phyloP scores from a whole-genome alignment of 2,797 vertebrate species.

The Alfaro cultratus region DNA sequence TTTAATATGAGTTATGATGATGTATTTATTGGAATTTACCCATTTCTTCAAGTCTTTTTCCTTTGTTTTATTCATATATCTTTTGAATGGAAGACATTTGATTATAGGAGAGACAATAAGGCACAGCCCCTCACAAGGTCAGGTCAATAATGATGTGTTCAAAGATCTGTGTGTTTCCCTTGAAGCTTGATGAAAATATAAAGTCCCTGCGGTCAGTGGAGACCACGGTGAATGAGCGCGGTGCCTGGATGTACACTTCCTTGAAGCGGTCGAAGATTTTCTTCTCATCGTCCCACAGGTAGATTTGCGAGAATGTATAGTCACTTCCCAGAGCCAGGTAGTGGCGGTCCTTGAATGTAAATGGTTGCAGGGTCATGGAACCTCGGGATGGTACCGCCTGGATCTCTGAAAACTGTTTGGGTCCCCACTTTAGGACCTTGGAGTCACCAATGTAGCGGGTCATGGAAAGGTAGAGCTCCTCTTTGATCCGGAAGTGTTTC shows the following conservation, averaged over 20 bases:
- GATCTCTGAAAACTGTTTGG: slow-evolving; percentile 92
- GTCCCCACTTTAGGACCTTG: slow-evolving; percentile 91
- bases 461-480: slow-evolving; percentile 91
- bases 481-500: slow-evolving; percentile 92
- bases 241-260: slow-evolving; percentile 96
- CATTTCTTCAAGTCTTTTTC: slow-evolving; percentile 34
- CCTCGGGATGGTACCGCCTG: slow-evolving; percentile 95
- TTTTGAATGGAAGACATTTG: slow-evolving; percentile 66
- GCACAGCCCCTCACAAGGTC: slow-evolving; percentile 83
- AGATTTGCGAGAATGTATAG: slow-evolving; percentile 98
- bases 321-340: slow-evolving; percentile 97
- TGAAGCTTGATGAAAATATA: slow-evolving; percentile 97
- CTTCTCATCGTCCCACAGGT: slow-evolving; percentile 91
- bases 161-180: slow-evolving; percentile 96
- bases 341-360: slow-evolving; percentile 91
- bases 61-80: slow-evolving; percentile 44
- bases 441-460: slow-evolving; percentile 98
- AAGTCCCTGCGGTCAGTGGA: slow-evolving; percentile 96
- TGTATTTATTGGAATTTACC: slow-evolving; percentile 44
- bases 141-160: slow-evolving; percentile 94
- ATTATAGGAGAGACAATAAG: slow-evolving; percentile 53
- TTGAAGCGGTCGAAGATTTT: slow-evolving; percentile 92
- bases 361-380: slow-evolving; percentile 96
- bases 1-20: slow-evolving; percentile 33
- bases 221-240: slow-evolving; percentile 95